These are phyloP conservation scores for Xestia xanthographa DNA, from an alignment of 2,888 invertebrate species.

Conservation along the genomic window DNA sequence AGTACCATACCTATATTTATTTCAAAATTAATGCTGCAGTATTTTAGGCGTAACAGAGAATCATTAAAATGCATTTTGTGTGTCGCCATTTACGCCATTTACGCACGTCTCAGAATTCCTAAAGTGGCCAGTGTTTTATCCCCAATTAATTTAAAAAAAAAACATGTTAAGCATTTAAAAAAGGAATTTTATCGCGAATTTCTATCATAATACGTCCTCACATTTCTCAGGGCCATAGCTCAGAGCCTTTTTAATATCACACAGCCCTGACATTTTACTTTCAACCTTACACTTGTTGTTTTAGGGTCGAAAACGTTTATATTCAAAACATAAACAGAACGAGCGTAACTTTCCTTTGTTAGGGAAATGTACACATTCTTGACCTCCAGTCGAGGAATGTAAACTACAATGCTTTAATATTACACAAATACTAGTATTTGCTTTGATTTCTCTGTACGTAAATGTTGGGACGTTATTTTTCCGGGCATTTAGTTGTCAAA, in stretches of 20 bases:
- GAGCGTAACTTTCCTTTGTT: conserved; percentile 61
- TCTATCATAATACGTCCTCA: conserved; percentile 55
- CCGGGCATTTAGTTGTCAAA: conserved; percentile 42
- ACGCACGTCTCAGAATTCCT: neutral
- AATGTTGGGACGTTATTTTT: conserved; percentile 45
- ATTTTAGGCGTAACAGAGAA: no score
- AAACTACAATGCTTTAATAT: conserved; percentile 61
- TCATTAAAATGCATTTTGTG: neutral
- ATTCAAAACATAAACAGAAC: conserved; percentile 48
- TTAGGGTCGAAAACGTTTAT: conserved; percentile 35
- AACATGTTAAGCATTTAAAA: conserved; percentile 29
- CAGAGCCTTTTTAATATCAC: conserved; percentile 60
- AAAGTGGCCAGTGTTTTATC: neutral
- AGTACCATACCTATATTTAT: no score
- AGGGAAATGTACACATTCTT: conserved; percentile 64
- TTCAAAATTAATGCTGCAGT: no score
- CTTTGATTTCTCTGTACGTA: conserved; percentile 56
- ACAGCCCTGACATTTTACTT: conserved; percentile 19
- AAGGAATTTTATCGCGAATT: conserved; percentile 41
- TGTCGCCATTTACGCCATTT: no score
- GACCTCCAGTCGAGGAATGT: conserved; percentile 58
- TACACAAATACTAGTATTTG: conserved; percentile 55
- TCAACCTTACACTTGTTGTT: conserved; percentile 23
- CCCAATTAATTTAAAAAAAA: conserved; percentile 9
- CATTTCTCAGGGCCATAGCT: conserved; percentile 45